Conservation (phyloP, 1,140 invertebrate species). For the Drosophila mauritiana region DNA sequence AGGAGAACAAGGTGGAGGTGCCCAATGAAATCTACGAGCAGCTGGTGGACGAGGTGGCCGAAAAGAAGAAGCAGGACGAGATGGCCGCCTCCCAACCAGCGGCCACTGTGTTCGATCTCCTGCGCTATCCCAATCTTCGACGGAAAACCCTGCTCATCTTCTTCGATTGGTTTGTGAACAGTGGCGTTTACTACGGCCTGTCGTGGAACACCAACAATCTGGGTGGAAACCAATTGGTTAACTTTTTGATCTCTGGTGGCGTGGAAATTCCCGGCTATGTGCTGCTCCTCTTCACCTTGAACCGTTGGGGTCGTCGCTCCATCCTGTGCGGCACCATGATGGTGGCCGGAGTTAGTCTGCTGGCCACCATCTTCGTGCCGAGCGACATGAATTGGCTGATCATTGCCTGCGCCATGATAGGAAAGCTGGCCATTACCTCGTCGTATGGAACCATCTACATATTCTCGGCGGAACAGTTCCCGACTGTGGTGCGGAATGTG, state of each 20-base stretch:
- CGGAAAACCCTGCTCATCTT: constrained; percentile 90
- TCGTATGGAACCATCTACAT: constrained; percentile 93
- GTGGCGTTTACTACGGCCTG: constrained; percentile 92
- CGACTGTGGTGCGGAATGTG: constrained; percentile 92
- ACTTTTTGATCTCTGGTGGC: constrained; percentile 90
- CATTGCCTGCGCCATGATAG: constrained; percentile 91
- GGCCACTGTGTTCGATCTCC: constrained; percentile 88
- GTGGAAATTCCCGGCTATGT: constrained; percentile 92
- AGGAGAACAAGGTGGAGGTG: constrained; percentile 88
- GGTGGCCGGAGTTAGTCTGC: constrained; percentile 87
- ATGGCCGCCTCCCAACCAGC: constrained; percentile 63
- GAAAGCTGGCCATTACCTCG: constrained; percentile 92
- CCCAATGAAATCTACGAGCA: constrained; percentile 86
- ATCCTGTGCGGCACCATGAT: constrained; percentile 90
- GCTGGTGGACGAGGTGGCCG: constrained; percentile 85
- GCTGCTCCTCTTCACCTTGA: constrained; percentile 89
- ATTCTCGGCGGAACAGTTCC: constrained; percentile 93
- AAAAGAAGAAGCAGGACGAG: constrained; percentile 64
- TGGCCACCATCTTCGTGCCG: constrained; percentile 87
- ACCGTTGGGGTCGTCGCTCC: constrained; percentile 89
- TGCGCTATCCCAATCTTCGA: constrained; percentile 89
- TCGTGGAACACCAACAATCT: constrained; percentile 92
- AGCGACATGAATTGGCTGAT: constrained; percentile 87
- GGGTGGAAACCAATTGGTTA: constrained; percentile 90
- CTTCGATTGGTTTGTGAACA: constrained; percentile 93